phyloP scores from a whole-genome alignment of 2,888 invertebrate species.

The Dioctria linearis region DNA sequence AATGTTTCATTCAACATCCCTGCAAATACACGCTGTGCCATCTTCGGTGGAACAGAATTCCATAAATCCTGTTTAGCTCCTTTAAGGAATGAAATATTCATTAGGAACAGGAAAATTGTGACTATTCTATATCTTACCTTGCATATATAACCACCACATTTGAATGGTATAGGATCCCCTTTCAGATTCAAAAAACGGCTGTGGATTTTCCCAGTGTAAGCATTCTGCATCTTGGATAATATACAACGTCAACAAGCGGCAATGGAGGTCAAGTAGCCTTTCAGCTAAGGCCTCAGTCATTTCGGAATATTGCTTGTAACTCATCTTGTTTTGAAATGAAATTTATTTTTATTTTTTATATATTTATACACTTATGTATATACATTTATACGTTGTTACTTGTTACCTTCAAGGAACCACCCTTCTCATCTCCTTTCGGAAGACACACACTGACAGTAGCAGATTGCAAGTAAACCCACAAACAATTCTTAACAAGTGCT shows the following conservation, averaged over 20 bases:
- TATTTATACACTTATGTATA: neutral
- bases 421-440: constrained; percentile 70
- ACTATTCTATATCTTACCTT: constrained; percentile 72
- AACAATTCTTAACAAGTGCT: constrained; percentile 82
- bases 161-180: constrained; percentile 86
- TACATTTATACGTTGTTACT: constrained; percentile 58
- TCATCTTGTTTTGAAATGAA: constrained; percentile 61
- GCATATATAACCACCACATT: constrained; percentile 92
- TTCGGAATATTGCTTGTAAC: constrained; percentile 83
- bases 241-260: constrained; percentile 82
- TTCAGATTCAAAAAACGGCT: constrained; percentile 80
- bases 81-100: constrained; percentile 64
- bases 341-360: neutral
- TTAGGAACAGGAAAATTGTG: constrained; percentile 10
- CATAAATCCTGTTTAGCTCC: constrained; percentile 87
- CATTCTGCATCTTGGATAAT: constrained; percentile 88
- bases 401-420: constrained; percentile 68
- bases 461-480: constrained; percentile 82
- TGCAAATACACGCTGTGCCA: constrained; percentile 88
- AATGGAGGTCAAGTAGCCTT: constrained; percentile 84
- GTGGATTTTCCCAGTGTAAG: constrained; percentile 80
- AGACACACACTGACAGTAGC: constrained; percentile 68
- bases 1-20: constrained; percentile 90
- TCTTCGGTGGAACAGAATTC: constrained; percentile 90
- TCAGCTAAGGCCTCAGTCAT: constrained; percentile 90